Percentiles rank a stretch among this genome's conserved stretches.
phyloP scores from a whole-genome alignment of 2,797 vertebrate species.

The Chrosomus eos region DNA sequence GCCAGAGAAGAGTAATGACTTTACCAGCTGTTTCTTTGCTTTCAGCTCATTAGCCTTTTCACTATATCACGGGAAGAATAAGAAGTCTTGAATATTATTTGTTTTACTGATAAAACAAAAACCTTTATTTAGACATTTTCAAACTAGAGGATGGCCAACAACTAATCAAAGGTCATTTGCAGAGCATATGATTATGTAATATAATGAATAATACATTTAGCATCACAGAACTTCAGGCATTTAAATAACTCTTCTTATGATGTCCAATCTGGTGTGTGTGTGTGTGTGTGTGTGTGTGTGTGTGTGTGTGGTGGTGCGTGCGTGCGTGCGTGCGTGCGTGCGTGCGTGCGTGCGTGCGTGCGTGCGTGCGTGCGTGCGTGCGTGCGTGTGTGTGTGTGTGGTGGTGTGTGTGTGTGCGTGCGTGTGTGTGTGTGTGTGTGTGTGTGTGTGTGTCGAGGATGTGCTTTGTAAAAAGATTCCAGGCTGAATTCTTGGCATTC shows the following conservation, averaged over 20 bases:
- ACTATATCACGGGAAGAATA: neutral
- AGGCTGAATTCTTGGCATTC: constrained; percentile 81
- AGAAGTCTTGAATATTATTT: neutral
- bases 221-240: neutral
- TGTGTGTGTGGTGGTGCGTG: constrained; percentile 24
- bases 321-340: constrained; percentile 40
- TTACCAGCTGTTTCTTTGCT: constrained; percentile 48
- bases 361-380: constrained; percentile 40
- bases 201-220: neutral
- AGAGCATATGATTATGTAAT: neutral
- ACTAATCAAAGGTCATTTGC: neutral
- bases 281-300: neutral
- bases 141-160: neutral
- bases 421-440: constrained; percentile 44
- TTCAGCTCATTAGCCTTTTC: constrained; percentile 18
- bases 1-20: constrained; percentile 45
- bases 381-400: neutral
- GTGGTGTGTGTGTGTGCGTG: neutral
- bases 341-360: neutral
- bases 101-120: neutral
- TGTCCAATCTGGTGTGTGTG: neutral
- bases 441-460: constrained; percentile 66
- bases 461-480: constrained; percentile 81
- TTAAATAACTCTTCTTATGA: constrained; percentile 7
- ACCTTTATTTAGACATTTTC: neutral